phyloP scores from a whole-genome alignment of 2,888 invertebrate genomes.

The Drosophila hamatofila region DNA sequence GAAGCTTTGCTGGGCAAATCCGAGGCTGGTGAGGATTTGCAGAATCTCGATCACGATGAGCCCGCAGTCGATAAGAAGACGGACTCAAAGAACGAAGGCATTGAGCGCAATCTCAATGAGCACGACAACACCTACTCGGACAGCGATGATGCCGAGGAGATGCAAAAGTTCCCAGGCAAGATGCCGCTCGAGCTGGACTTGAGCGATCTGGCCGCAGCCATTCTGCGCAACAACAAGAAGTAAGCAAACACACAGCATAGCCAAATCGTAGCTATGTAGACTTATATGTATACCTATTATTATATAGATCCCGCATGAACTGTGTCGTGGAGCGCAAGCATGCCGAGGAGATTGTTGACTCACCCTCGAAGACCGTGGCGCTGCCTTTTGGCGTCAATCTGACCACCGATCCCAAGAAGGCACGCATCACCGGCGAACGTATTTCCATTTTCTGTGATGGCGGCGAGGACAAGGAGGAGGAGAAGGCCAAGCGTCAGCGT shows the following conservation, averaged over 20 bases:
- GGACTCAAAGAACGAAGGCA: constrained; percentile 66
- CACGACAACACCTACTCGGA: constrained; percentile 84
- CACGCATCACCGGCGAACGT: constrained; percentile 92
- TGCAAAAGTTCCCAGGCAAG: constrained; percentile 88
- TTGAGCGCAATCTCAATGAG: constrained; percentile 72
- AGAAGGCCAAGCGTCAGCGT: constrained; percentile 73
- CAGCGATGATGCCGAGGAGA: constrained; percentile 88
- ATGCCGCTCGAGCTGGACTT: constrained; percentile 93
- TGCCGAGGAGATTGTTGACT: constrained; percentile 93
- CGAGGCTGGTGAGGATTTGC: constrained; percentile 80
- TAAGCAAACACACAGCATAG: constrained; percentile 66
- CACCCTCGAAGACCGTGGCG: constrained; percentile 88
- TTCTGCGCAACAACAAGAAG: constrained; percentile 90
- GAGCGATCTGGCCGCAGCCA: constrained; percentile 92
- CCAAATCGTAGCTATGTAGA: no score
- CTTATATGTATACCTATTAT: not conserved
- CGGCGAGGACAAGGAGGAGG: constrained; percentile 86
- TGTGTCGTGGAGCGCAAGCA: constrained; percentile 95
- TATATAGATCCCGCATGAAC: constrained; percentile 91
- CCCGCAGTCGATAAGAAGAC: constrained; percentile 64
- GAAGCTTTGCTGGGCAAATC: constrained; percentile 85
- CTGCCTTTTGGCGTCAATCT: constrained; percentile 89
- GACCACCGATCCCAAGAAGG: constrained; percentile 90
- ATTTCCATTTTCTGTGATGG: constrained; percentile 95
- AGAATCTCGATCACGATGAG: constrained; percentile 82